A percentile compares a stretch with the other conserved stretches of the same genome.
Conservation (phyloP, 1,140 invertebrate species). For the Lanistes nyassanus region DNA sequence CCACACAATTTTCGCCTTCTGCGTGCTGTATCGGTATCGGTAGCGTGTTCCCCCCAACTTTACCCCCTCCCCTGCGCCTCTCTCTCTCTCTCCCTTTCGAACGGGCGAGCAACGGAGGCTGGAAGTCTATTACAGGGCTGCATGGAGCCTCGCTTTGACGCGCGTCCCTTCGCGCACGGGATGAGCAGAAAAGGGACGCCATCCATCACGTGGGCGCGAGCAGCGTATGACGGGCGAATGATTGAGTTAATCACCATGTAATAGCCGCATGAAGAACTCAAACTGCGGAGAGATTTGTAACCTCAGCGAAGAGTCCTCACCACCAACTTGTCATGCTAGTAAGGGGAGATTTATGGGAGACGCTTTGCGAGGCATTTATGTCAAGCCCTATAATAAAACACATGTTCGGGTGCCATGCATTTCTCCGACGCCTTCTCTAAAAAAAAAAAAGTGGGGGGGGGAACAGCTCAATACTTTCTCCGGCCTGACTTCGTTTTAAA, state of each 20-base stretch:
- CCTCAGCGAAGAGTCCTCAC: constrained; percentile 2
- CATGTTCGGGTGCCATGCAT: constrained; percentile 16
- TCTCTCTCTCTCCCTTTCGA: too few relatives aligned
- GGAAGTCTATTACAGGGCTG: too few relatives aligned
- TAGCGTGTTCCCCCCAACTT: too few relatives aligned
- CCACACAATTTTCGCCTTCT: too few relatives aligned
- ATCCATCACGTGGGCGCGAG: constrained; percentile 6
- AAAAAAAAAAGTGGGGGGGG: too few relatives aligned
- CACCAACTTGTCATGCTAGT: constrained; percentile 18
- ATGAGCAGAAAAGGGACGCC: neutral
- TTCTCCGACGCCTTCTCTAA: neutral
- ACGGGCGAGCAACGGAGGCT: too few relatives aligned
- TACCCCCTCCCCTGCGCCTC: too few relatives aligned
- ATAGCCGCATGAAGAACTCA: constrained; percentile 17
- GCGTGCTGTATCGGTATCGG: too few relatives aligned
- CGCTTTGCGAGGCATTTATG: constrained; percentile 14
- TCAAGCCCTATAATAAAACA: constrained; percentile 17
- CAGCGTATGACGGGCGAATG: constrained; percentile 15
- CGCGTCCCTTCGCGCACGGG: too few relatives aligned
- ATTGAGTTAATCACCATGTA: constrained; percentile 17
- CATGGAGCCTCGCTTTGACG: too few relatives aligned
- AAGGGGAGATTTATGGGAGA: constrained; percentile 9
- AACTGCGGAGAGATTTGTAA: constrained; percentile 12
- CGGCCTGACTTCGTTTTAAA: too few relatives aligned
- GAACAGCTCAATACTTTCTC: too few relatives aligned